Evolutionary conservation across 2,888 invertebrate genomes (phyloP).

Genomic region (Eupithecia abbreviata): DNA sequence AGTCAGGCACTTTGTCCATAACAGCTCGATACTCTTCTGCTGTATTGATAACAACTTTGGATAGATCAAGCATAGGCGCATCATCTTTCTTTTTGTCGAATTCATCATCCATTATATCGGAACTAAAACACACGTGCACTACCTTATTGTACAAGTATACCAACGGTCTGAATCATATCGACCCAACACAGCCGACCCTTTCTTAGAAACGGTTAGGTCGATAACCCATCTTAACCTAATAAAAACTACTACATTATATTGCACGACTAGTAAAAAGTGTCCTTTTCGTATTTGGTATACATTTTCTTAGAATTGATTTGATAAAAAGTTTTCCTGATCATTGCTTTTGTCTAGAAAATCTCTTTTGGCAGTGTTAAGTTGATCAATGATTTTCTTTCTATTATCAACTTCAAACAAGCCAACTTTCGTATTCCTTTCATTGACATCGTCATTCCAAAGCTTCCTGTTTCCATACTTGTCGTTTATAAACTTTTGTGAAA

Average conservation of each 20-base stretch:
- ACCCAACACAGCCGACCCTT: constrained; percentile 59
- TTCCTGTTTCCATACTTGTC: constrained; percentile 81
- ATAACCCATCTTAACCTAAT: constrained; percentile 66
- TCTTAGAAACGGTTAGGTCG: constrained; percentile 69
- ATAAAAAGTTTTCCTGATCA: constrained; percentile 61
- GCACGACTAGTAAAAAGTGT: constrained; percentile 61
- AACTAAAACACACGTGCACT: constrained; percentile 70
- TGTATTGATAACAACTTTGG: constrained; percentile 89
- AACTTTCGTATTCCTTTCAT: constrained; percentile 65
- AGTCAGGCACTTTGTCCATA: constrained; percentile 94
- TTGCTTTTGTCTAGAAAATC: constrained; percentile 65
- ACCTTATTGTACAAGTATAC: constrained; percentile 42
- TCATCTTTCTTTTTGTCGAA: constrained; percentile 93
- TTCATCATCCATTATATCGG: constrained; percentile 90
- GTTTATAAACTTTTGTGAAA: constrained; percentile 81
- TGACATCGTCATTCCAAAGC: constrained; percentile 75
- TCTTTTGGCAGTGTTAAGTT: constrained; percentile 67
- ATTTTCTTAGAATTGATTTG: constrained; percentile 56
- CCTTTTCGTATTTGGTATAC: constrained; percentile 41
- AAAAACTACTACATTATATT: constrained; percentile 58
- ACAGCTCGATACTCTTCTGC: constrained; percentile 92
- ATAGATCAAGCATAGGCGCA: constrained; percentile 92
- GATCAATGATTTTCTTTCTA: constrained; percentile 71
- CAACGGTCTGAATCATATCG: constrained; percentile 57
- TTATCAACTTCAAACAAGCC: constrained; percentile 67